These are phyloP conservation scores for Todiramphus chloris DNA, from an alignment of 2,113 vertebrate species.

Conservation along the genomic window DNA sequence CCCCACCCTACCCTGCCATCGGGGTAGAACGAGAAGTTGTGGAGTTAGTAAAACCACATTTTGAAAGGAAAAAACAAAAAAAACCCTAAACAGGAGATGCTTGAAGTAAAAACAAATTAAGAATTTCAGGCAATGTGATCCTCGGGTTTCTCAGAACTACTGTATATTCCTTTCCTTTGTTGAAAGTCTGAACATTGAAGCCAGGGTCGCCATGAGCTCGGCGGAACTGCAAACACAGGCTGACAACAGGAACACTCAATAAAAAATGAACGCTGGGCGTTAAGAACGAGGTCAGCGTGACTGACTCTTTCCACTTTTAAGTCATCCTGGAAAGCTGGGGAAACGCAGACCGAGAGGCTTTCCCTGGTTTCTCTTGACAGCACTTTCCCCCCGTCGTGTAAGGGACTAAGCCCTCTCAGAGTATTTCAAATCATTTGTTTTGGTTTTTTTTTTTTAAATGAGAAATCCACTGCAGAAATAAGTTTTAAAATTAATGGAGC, in stretches of 20 bases:
- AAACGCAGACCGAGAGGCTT: neutral
- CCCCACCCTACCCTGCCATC: neutral
- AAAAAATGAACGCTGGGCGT: constrained; percentile 17
- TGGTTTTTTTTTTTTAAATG: neutral
- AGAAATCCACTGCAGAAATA: constrained; percentile 50
- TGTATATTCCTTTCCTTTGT: neutral
- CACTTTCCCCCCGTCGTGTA: neutral
- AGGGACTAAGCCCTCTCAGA: constrained; percentile 2
- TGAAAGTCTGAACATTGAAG: neutral
- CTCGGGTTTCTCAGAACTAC: neutral
- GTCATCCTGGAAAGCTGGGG: neutral
- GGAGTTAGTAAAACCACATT: constrained; percentile 27
- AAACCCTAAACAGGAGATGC: neutral
- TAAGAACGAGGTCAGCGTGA: neutral
- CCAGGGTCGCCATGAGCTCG: neutral
- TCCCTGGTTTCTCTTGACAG: neutral
- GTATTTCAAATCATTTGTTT: neutral
- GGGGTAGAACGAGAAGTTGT: neutral
- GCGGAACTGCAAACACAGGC: constrained; percentile 6
- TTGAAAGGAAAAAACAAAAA: neutral
- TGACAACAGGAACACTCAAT: neutral
- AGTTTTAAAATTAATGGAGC: constrained; percentile 39
- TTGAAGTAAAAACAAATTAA: neutral
- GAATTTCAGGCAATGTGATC: neutral
- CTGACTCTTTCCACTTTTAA: neutral